Base-by-base conservation (phyloP, 1,140 invertebrate species). In the Philotrypesis tridentata region DNA sequence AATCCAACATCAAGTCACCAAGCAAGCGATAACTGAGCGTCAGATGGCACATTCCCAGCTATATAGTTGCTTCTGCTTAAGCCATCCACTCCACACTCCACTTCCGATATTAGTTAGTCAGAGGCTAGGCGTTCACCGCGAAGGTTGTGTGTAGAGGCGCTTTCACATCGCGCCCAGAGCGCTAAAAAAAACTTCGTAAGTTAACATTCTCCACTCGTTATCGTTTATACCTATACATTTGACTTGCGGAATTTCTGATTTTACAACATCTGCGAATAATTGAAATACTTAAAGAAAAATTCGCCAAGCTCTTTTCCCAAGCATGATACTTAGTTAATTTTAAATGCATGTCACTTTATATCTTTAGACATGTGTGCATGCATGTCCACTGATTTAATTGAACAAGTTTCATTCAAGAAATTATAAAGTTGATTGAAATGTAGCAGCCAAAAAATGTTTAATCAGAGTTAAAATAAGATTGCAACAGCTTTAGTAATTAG, bases 51-150 rank as follows among this genome's bases (percentile, higher is more conserved):
- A n/a, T n/a, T n/a, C n/a, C n/a, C n/a, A n/a, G n/a, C n/a, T n/a
- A n/a, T n/a, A n/a, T n/a, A n/a, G n/a, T n/a, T n/a, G n/a, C n/a
- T n/a, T n/a, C n/a, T n/a, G n/a, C n/a, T n/a, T n/a, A n/a, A n/a
- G n/a, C n/a, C n/a, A n/a, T n/a, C n/a, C n/a, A n/a, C n/a, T n/a
- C n/a, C n/a, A n/a, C n/a, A n/a, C n/a, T n/a, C n/a, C n/a, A n/a
- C n/a, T n/a, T n/a, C n/a, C 25, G 40, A 65, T 67, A 80, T 74
- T 71, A 81, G 79, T 81, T 61, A 76, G 73, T 68, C 70, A 72
- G 33, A 43, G 67, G 72, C 65, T 71, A 71, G 31, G 23, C 74
- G 61, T 37, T 76, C 73, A 71, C 65, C 65, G 33, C 31, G 73
- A 61, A 82, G 80, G 80, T 82, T 71, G 73, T 70, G 29, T 67